Percentiles rank a stretch among this genome's conserved stretches.
These are phyloP conservation scores for Trachelus stipa DNA, from an alignment of 2,888 invertebrate species.

Conservation along the genomic window DNA sequence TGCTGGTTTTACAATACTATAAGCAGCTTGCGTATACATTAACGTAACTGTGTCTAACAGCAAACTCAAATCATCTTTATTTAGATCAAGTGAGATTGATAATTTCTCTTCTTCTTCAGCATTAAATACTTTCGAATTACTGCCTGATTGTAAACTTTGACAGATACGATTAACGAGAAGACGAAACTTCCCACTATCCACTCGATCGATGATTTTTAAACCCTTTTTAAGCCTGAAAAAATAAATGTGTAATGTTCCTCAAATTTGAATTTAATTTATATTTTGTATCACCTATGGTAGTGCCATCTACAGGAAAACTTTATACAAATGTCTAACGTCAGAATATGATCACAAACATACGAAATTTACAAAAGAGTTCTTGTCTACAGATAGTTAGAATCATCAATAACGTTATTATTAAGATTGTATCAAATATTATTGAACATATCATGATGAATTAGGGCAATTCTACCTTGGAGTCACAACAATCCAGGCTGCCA, in stretches of 20 bases:
- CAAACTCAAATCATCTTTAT: conserved; percentile 43
- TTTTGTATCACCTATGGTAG: background rate
- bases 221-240: conserved; percentile 48
- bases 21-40: conserved; percentile 53
- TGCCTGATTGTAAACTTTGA: conserved; percentile 43
- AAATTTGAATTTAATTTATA: background rate
- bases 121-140: conserved; percentile 46
- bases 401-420: background rate
- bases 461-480: conserved; percentile 11
- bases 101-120: conserved; percentile 56
- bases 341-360: background rate
- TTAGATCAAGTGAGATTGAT: conserved; percentile 46
- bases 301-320: background rate
- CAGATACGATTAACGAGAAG: conserved; percentile 54
- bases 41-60: conserved; percentile 48
- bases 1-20: conserved; percentile 46
- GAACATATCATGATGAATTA: background rate
- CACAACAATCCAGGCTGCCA: conserved; percentile 16
- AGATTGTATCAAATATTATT: background rate
- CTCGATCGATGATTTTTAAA: conserved; percentile 42
- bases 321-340: background rate
- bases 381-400: background rate
- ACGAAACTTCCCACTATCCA: conserved; percentile 56
- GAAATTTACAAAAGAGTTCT: background rate
- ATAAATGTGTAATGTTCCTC: background rate